Evolutionary conservation across 2,888 invertebrate species (phyloP).

Genomic region (Nowickia ferox): DNA sequence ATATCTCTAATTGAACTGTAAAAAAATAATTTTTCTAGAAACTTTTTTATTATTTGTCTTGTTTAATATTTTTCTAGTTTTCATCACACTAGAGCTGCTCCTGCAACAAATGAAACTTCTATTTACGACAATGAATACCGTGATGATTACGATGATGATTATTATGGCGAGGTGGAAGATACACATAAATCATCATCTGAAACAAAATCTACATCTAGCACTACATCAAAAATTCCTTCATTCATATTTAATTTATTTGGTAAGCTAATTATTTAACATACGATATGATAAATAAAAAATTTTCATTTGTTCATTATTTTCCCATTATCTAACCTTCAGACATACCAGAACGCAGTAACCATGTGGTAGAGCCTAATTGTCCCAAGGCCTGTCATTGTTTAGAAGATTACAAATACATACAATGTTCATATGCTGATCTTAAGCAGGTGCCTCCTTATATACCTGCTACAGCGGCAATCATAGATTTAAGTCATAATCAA

Average conservation of each 20-base stretch:
- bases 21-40: background rate
- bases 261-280: constrained; percentile 53
- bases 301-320: background rate
- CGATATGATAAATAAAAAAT: constrained; percentile 11
- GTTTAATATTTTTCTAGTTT: constrained; percentile 73
- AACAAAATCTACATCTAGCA: constrained; percentile 46
- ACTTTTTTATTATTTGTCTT: background rate
- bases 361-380: constrained; percentile 79
- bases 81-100: constrained; percentile 77
- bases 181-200: constrained; percentile 40
- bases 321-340: constrained; percentile 68
- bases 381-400: constrained; percentile 80
- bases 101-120: constrained; percentile 74
- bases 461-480: constrained; percentile 78
- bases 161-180: constrained; percentile 73
- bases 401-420: constrained; percentile 80
- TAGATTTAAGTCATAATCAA: constrained; percentile 82
- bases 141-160: constrained; percentile 76
- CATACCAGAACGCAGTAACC: constrained; percentile 79
- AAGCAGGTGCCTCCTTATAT: constrained; percentile 84
- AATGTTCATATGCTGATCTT: constrained; percentile 84
- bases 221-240: constrained; percentile 55
- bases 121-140: constrained; percentile 75
- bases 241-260: constrained; percentile 77
- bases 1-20: too few relatives aligned